A percentile compares a stretch with the other conserved stretches of the same genome.
Conservation (phyloP, 2,797 vertebrate genomes). For the Simalia tracyae region DNA sequence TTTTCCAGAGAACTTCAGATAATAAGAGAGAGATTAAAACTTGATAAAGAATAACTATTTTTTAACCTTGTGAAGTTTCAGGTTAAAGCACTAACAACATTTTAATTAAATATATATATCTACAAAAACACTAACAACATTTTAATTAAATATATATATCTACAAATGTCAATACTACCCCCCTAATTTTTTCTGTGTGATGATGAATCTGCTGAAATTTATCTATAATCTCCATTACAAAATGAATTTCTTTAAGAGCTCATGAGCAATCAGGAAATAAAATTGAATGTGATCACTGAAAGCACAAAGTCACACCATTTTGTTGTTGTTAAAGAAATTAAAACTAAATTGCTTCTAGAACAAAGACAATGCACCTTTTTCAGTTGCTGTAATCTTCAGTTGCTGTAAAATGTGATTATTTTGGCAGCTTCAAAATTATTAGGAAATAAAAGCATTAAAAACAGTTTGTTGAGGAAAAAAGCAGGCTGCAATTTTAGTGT, state of each 20-base stretch:
- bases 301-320: constrained; percentile 1
- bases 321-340: constrained; percentile 8
- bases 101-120: not conserved
- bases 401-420: not conserved
- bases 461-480: not conserved
- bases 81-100: not conserved
- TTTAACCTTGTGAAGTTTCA: not conserved
- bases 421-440: not conserved
- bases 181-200: not conserved
- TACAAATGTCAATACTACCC: not conserved
- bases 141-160: not conserved
- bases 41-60: not conserved
- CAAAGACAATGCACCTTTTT: not conserved
- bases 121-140: not conserved
- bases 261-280: not conserved
- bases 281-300: constrained; percentile 14
- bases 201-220: constrained; percentile 1
- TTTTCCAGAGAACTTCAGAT: not conserved
- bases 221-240: constrained; percentile 23
- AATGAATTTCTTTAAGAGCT: not conserved
- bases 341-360: constrained; percentile 1
- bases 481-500: too few species aligned
- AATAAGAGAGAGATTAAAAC: not conserved
- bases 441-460: not conserved
- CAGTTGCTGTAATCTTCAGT: not conserved